Base-by-base conservation (phyloP, 2,797 vertebrate genomes). In the Masticophis lateralis region DNA sequence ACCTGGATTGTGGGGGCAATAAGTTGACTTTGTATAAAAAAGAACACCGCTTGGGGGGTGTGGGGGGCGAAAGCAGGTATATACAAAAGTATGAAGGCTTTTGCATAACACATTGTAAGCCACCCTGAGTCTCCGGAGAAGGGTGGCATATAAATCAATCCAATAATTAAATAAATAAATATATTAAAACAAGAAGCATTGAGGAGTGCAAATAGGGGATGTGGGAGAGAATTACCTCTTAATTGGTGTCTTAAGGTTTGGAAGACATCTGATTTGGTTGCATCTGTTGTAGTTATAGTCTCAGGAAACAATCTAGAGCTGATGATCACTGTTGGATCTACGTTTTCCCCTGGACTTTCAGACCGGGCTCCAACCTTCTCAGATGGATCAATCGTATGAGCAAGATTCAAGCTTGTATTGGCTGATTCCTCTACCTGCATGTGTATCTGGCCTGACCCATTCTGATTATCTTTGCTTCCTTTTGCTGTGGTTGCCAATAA, bases 171-270 rank as follows among this genome's bases (percentile, higher is more conserved):
- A 37, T 37, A 37, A 37, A 37, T 37, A 37, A 37, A 37, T 37
- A 37, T 37, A 37, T 43, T 83, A 43, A 43, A 59, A 83, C 27
- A 27, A 57, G 22, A 56, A 47, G 43, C 2, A 43, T 25, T 0
- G 28, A 86, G 12, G 0, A 86, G 28, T 28, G 28, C 18, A 83
- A 53, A 5, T 16, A 4, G 10, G 1, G 3, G 61, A 0, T 1
- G 4, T 10, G 22, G 22, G 22, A 59, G 20, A 53, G 74, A 92
- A 56, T 98, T 98, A 98, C 98, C 98, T 98, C 95, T 95, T 92
- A 94, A 55, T 2, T 91, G 91, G 91, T 94, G 92, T 95, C 92
- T 94, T 92, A 69, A 43, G 25, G 94, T 89, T 60, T 96, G 94
- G 93, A 95, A 86, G 0, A 93, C 55, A 32, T 96, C 94, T 20